Percentiles rank a stretch among this genome's conserved stretches.
phyloP scores from a whole-genome alignment of 2,888 invertebrate genomes.

The Caenorhabditis zanzibari region DNA sequence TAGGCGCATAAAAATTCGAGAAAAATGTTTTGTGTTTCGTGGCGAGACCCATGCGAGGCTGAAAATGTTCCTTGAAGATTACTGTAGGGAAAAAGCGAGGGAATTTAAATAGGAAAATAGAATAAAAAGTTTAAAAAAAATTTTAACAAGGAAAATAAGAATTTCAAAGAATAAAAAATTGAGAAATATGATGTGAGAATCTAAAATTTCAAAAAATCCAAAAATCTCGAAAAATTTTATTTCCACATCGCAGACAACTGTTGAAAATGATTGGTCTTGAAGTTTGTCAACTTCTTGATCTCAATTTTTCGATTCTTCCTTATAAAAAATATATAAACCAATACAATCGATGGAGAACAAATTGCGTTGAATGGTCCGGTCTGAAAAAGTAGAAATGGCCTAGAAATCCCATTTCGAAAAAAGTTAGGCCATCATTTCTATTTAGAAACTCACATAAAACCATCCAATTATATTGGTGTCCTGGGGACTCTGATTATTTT shows the following conservation, averaged over 20 bases:
- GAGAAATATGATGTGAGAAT: too few relatives aligned
- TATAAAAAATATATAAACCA: conserved; percentile 26
- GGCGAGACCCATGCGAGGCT: background rate
- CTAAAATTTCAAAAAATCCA: too few relatives aligned
- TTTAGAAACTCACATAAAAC: conserved; percentile 38
- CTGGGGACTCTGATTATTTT: background rate
- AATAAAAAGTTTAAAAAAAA: too few relatives aligned
- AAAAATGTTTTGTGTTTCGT: background rate
- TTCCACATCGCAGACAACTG: conserved; percentile 15
- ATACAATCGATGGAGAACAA: conserved; percentile 26
- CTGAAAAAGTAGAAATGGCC: conserved; percentile 16
- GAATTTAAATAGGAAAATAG: too few relatives aligned
- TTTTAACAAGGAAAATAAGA: too few relatives aligned
- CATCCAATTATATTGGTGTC: conserved; percentile 50
- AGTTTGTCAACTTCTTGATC: conserved; percentile 21
- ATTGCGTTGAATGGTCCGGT: conserved; percentile 48
- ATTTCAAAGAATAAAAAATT: too few relatives aligned
- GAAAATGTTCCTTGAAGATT: background rate
- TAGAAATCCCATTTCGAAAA: background rate
- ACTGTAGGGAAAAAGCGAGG: background rate
- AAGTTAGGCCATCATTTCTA: background rate
- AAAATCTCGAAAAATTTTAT: background rate
- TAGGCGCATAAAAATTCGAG: background rate
- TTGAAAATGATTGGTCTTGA: conserved; percentile 23
- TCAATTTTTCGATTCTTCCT: conserved; percentile 20